Percentiles rank a stretch among this genome's conserved stretches.
Evolutionary conservation across 2,113 vertebrate genomes (phyloP).

Genomic region (Orientallactaga bullata): DNA sequence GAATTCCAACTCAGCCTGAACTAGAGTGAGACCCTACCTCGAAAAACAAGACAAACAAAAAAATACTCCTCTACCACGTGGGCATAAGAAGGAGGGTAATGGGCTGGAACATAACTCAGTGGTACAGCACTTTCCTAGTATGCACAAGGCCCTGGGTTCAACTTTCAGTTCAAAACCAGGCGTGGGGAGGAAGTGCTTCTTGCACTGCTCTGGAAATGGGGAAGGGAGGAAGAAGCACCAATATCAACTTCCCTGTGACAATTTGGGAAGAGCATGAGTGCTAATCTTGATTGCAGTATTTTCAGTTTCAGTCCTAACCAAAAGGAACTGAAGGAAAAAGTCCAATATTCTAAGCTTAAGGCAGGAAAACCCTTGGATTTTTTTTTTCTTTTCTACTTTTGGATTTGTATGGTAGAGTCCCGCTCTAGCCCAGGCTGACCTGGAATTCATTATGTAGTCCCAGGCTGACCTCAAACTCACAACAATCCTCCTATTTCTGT

Average conservation of each 20-base stretch:
- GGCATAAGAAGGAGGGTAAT: background rate
- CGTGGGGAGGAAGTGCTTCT: background rate
- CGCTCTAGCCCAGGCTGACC: too few species aligned
- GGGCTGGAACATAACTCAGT: background rate
- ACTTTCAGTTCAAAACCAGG: background rate
- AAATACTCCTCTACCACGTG: background rate
- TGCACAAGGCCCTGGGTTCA: too few species aligned
- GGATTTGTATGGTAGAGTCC: too few species aligned
- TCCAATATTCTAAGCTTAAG: background rate
- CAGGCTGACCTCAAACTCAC: too few species aligned
- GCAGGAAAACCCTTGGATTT: background rate
- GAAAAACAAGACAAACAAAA: too few species aligned
- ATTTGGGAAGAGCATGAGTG: background rate
- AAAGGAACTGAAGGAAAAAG: constrained; percentile 66
- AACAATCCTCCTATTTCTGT: too few species aligned
- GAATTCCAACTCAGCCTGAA: too few species aligned
- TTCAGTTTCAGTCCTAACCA: constrained; percentile 54
- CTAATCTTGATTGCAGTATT: constrained; percentile 66
- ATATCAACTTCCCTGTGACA: background rate
- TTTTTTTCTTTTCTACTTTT: too few species aligned
- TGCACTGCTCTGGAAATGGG: background rate
- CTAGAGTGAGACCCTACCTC: too few species aligned
- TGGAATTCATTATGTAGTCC: too few species aligned
- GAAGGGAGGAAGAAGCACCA: background rate
- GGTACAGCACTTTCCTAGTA: too few species aligned